Percentiles rank a stretch among this genome's conserved stretches.
These are phyloP conservation scores for Enteromius trimaculatus DNA, from an alignment of 2,797 vertebrate genomes.

Conservation along the genomic window DNA sequence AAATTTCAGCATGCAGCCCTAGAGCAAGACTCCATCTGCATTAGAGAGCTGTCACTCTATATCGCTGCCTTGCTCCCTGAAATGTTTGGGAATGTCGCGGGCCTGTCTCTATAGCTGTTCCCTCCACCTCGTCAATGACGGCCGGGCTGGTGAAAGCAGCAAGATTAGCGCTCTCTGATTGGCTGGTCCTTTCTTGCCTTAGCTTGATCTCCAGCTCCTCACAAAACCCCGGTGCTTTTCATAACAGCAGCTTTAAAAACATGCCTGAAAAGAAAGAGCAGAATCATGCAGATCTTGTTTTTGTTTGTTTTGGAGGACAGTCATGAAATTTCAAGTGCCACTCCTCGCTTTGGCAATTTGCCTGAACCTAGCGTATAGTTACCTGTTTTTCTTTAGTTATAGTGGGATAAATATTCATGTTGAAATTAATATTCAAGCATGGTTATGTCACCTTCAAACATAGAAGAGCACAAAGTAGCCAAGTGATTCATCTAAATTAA, in stretches of 20 bases:
- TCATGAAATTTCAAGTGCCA: slow-evolving; percentile 16
- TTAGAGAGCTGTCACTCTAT: slow-evolving; percentile 74
- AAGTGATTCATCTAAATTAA: slow-evolving; percentile 59
- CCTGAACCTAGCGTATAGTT: slow-evolving; percentile 9
- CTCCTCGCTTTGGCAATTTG: slow-evolving; percentile 22
- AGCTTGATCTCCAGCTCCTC: slow-evolving; percentile 7
- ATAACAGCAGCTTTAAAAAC: slow-evolving; percentile 8
- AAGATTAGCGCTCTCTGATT: slow-evolving; percentile 46
- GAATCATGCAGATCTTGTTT: slow-evolving; percentile 11
- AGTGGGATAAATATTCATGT: slow-evolving; percentile 20
- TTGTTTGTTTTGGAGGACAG: slow-evolving; percentile 28
- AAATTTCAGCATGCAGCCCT: slow-evolving; percentile 64
- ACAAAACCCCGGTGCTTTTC: slow-evolving; percentile 7
- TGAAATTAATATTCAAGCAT: slow-evolving; percentile 34
- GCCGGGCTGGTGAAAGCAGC: slow-evolving; percentile 38
- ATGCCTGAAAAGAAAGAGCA: slow-evolving; percentile 16
- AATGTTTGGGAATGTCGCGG: slow-evolving; percentile 64
- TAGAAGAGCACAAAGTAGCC: neutral
- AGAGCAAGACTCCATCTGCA: slow-evolving; percentile 69
- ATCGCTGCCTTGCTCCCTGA: slow-evolving; percentile 64
- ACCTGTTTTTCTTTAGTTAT: neutral
- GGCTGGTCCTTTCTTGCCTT: slow-evolving; percentile 13
- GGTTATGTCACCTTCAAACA: slow-evolving; percentile 30
- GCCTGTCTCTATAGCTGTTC: slow-evolving; percentile 64
- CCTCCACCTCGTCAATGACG: slow-evolving; percentile 59